Base-by-base conservation (phyloP, 2,113 vertebrate genomes). In the Oostethus manadensis region DNA sequence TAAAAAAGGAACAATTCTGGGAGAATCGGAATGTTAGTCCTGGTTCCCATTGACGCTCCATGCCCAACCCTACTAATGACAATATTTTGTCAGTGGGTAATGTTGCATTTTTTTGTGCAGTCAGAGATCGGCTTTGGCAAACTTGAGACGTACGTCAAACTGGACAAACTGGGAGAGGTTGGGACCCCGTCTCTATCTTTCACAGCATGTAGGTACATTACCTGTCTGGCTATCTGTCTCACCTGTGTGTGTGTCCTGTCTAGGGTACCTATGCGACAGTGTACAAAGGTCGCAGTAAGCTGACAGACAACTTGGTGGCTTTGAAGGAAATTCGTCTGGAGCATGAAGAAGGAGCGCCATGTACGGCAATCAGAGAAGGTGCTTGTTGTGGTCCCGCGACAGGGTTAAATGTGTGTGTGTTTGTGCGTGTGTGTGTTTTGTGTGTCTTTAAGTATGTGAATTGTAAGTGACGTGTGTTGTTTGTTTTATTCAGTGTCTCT, bases 101-200 rank as follows among this genome's bases (percentile, higher is more conserved):
- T 33, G 8, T 33, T 1, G 38, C 11, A 14, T 42, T 42, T 3
- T 65, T 2, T 65, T 46, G 68, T 79, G n/a, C 82, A 95, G 93
- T 95, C 93, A 0, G 93, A 95, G 76, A 95, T 94, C 15, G 93
- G 93, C 48, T 95, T 95, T 71, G 93, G 93, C 66, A 95, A 94
- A 81, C 79, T 94, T 85, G 93, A 95, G 77, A 95, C 93, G 0
- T 94, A 94, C 23, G 86, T 93, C 53, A 94, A 95, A 78, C 86
- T 95, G 85, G 93, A 94, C 77, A 95, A 94, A 84, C 87, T 95
- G 60, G 93, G 93, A 64, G 93, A 94, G 92, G 93, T 94, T 67
- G 62, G 75, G 16, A 62, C 7, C 33, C 13, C 14, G 29, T 18
- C 10, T 2, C 17, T 42, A 20, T 22, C 38, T 8, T n/a, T n/a